Conservation (phyloP, 2,888 invertebrate genomes). For the Embidobia sp. region DNA sequence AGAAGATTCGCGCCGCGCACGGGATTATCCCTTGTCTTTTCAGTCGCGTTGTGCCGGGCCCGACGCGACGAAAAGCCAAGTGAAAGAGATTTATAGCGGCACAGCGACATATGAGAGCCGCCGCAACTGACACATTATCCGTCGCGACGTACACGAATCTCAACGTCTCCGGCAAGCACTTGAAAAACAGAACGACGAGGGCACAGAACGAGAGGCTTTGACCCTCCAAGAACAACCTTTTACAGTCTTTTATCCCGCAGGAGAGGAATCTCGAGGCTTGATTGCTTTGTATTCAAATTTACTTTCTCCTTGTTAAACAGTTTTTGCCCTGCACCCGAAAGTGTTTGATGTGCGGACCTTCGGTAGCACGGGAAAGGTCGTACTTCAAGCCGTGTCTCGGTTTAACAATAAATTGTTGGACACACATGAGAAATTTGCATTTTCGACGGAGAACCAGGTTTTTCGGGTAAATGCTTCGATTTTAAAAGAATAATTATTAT, state of each 20-base stretch:
- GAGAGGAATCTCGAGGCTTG: conserved; percentile 28
- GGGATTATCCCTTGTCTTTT: conserved; percentile 51
- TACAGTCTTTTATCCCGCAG: conserved; percentile 31
- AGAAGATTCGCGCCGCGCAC: conserved; percentile 20
- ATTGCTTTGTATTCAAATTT: conserved; percentile 39
- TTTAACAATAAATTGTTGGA: too few relatives aligned
- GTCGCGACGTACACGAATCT: conserved; percentile 40
- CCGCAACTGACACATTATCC: conserved; percentile 52
- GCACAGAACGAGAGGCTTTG: conserved; percentile 27
- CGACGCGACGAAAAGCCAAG: conserved; percentile 32
- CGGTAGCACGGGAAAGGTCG: too few relatives aligned
- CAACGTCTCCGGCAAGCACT: conserved; percentile 46
- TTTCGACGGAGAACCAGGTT: too few relatives aligned
- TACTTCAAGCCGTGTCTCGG: too few relatives aligned
- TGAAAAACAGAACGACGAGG: conserved; percentile 37
- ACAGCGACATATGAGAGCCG: conserved; percentile 42
- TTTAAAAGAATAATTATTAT: too few relatives aligned
- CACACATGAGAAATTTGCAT: too few relatives aligned
- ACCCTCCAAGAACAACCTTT: conserved; percentile 44
- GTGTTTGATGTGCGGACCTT: conserved; percentile 11
- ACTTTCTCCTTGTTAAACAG: conserved; percentile 29
- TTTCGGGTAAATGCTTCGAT: too few relatives aligned
- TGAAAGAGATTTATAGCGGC: conserved; percentile 49
- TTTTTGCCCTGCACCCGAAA: conserved; percentile 3
- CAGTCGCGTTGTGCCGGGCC: conserved; percentile 29